Evolutionary conservation across 2,888 invertebrate genomes (phyloP).

Genomic region (Trisateles emortualis): DNA sequence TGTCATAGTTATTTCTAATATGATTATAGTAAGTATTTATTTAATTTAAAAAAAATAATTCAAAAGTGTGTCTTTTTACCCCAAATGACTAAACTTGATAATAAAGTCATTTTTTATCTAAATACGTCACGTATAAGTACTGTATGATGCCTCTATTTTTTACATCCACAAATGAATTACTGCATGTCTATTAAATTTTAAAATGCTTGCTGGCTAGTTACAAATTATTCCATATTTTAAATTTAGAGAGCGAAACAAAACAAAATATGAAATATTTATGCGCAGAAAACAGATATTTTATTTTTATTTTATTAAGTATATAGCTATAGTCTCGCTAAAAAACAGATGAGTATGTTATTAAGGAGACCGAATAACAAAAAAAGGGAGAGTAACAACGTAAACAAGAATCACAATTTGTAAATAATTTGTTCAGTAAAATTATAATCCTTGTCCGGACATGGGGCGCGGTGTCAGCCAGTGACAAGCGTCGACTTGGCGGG

Average conservation of each 20-base stretch:
- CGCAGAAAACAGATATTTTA: background rate
- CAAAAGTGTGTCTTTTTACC: too few species aligned
- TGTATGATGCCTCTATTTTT: slow-evolving; percentile 6
- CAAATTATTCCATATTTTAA: slow-evolving; percentile 8
- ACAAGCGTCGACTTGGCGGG: slow-evolving; percentile 77
- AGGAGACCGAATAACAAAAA: slow-evolving; percentile 47
- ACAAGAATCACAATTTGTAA: slow-evolving; percentile 72
- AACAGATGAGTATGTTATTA: slow-evolving; percentile 30
- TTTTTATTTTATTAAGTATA: background rate
- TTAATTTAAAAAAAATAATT: too few species aligned
- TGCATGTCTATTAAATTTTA: background rate
- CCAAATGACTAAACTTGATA: background rate
- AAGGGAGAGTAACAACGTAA: slow-evolving; percentile 47
- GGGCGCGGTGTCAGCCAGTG: slow-evolving; percentile 72
- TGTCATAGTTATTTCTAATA: too few species aligned
- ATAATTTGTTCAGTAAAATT: slow-evolving; percentile 79
- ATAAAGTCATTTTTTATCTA: slow-evolving; percentile 5
- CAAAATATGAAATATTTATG: background rate
- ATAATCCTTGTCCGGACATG: slow-evolving; percentile 78
- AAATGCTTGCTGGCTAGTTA: background rate
- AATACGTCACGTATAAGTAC: background rate
- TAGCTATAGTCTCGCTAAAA: slow-evolving; percentile 5
- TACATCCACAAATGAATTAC: background rate
- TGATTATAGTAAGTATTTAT: too few species aligned
- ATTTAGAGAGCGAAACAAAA: slow-evolving; percentile 3